Conservation (phyloP, 2,797 vertebrate genomes). For the Malurus leucopterus region DNA sequence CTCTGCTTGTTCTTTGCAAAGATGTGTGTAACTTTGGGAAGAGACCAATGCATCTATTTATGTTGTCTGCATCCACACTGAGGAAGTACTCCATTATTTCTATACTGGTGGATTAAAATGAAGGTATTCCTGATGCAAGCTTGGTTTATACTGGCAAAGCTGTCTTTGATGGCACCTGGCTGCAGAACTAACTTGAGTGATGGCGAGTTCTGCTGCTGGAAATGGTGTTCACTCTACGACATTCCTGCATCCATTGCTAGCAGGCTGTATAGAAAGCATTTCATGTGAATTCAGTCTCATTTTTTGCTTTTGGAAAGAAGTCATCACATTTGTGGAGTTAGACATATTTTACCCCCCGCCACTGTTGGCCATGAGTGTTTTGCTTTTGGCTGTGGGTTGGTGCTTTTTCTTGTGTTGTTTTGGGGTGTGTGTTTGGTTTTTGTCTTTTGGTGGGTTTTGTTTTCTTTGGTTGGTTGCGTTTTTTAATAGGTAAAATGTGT, state of each 20-base stretch:
- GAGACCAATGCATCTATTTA: fast-evolving
- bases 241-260: neutral
- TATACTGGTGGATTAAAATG: fast-evolving
- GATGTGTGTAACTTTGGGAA: neutral
- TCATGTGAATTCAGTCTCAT: neutral
- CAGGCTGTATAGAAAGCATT: neutral
- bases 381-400: neutral
- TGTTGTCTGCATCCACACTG: neutral
- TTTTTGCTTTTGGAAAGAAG: neutral
- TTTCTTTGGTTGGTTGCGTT: neutral
- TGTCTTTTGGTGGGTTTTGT: neutral
- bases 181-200: neutral
- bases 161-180: neutral
- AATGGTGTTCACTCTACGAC: fast-evolving
- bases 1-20: neutral
- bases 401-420: neutral
- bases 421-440: fast-evolving
- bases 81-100: neutral
- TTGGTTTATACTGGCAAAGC: neutral
- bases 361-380: neutral
- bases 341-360: neutral
- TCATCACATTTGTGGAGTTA: neutral
- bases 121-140: neutral
- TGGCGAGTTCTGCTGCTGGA: neutral
- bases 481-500: neutral